phyloP scores from a whole-genome alignment of 2,113 vertebrate genomes.

The Cryptotis parvus region DNA sequence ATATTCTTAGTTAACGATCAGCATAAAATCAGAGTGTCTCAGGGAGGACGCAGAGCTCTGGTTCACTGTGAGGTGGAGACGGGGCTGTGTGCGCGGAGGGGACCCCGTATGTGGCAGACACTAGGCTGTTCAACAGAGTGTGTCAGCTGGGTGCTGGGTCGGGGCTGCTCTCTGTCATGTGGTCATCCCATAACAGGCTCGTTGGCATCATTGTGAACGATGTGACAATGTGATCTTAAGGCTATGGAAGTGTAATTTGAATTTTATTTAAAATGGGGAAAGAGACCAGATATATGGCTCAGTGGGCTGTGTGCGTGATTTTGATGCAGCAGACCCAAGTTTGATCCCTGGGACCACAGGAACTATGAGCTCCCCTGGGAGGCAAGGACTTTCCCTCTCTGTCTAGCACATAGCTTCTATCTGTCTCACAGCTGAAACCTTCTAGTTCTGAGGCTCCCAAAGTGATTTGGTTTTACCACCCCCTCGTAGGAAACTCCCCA shows the following conservation, averaged over 20 bases:
- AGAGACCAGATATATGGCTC: not conserved
- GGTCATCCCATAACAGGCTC: not conserved
- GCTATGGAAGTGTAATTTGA: not conserved
- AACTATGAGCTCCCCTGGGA: no score
- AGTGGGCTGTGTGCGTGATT: no score
- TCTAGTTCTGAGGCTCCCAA: no score
- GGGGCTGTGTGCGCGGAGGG: slow-evolving; percentile 39
- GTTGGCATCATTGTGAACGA: not conserved
- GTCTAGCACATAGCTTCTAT: no score
- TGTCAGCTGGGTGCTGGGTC: not conserved
- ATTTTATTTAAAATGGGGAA: slow-evolving; percentile 34
- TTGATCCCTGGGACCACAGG: no score
- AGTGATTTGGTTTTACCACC: no score
- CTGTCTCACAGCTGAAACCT: no score
- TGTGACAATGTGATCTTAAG: not conserved
- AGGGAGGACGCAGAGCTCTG: slow-evolving; percentile 41
- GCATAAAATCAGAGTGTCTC: slow-evolving; percentile 80
- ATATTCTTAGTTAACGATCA: slow-evolving; percentile 86
- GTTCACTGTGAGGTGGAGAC: slow-evolving; percentile 62
- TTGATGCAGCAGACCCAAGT: no score
- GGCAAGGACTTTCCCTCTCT: no score
- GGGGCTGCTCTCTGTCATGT: not conserved
- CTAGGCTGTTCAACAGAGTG: not conserved
- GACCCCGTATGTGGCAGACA: not conserved
- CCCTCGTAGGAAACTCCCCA: no score